Base-by-base conservation (phyloP, 2,113 vertebrate genomes). In the Nibea albiflora region DNA sequence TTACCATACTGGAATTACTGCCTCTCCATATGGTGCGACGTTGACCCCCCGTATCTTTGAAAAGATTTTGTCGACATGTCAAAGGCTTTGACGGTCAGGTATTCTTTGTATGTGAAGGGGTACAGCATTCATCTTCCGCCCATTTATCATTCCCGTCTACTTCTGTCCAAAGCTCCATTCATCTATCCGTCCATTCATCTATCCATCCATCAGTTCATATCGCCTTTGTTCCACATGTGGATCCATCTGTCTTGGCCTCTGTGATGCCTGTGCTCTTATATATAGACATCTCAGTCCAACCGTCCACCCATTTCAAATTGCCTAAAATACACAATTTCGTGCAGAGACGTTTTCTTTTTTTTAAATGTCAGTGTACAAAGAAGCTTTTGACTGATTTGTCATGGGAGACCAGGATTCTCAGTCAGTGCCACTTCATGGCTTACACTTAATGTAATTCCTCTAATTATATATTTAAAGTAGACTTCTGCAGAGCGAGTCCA, bases 191-290 rank as follows among this genome's bases (percentile, higher is more conserved):
- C 85, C 86, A 81, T 90, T 90, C 90, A 89, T 93, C 89, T 87
- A 73, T 90, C 85, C 83, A 90, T 91, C 91, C 91, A 91, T 92
- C 90, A 89, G 89, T 86, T 88, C 90, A 80, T 86, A 88, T 46
- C 75, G 83, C 81, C 87, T 88, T 89, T 89, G 85, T 88, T 86
- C 73, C 84, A 86, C 80, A 61, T 62, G 80, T 90, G 78, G 85
- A 84, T 79, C 84, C 85, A 91, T 94, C 93, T 84, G 86, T 94
- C 90, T 92, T 11, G 84, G 65, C 84, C 85, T 78, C 50, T 0
- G 54, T 67, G 58, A 82, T 56, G 71, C 63, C 78, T 60, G 56
- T 42, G 64, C 83, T 79, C 81, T 90, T 84, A 78, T 88, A 87
- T 65, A 88, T 31, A 87, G 83, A 91, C 79, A 87, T 89, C 85